A percentile compares a stretch with the other conserved stretches of the same genome.
phyloP scores from a whole-genome alignment of 2,797 vertebrate genomes.

The Oryzias sinensis region DNA sequence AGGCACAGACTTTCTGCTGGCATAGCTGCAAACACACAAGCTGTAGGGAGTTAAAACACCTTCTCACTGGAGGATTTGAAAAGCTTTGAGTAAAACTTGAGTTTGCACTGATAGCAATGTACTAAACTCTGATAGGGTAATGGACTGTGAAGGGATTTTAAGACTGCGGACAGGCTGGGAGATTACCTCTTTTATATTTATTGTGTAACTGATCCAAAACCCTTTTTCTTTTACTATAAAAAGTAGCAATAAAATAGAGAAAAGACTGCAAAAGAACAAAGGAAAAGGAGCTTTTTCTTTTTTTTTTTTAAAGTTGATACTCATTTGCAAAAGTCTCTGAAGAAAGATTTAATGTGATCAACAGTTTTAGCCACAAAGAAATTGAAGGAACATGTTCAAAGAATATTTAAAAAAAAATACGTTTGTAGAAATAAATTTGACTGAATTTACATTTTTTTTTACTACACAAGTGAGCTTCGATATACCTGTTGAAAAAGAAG shows the following conservation, averaged over 20 bases:
- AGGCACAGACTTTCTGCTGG: constrained; percentile 14
- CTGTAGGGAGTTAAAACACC: constrained; percentile 46
- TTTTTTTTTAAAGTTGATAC: background rate
- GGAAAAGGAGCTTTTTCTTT: background rate
- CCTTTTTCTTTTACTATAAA: background rate
- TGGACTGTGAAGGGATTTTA: constrained; percentile 4
- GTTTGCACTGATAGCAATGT: constrained; percentile 31
- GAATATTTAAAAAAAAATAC: too few relatives aligned
- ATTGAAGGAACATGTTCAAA: too few relatives aligned
- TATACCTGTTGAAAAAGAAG: too few relatives aligned
- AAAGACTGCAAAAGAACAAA: background rate
- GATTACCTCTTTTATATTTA: background rate
- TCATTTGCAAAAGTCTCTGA: background rate
- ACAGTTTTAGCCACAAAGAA: background rate
- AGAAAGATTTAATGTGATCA: background rate
- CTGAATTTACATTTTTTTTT: too few relatives aligned
- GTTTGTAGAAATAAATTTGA: too few relatives aligned
- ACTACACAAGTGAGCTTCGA: too few relatives aligned
- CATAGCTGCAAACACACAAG: constrained; percentile 49
- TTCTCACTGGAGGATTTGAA: constrained; percentile 38
- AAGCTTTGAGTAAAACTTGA: constrained; percentile 29
- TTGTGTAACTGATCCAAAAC: background rate
- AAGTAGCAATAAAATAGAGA: background rate
- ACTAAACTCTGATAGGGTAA: background rate
- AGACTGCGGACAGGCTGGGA: constrained; percentile 1